Conservation (phyloP, 2,888 invertebrate species). For the Idaea straminata region DNA sequence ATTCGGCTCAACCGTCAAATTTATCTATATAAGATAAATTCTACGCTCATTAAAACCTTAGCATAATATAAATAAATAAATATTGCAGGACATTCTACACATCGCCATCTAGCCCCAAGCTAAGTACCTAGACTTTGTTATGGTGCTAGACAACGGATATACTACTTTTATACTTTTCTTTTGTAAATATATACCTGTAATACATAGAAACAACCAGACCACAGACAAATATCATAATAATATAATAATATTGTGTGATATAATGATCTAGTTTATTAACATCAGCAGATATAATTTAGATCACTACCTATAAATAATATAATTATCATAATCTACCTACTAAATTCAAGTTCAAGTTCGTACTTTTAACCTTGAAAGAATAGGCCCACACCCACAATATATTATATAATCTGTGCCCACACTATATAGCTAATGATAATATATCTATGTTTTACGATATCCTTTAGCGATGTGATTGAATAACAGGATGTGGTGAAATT, state of each 20-base stretch:
- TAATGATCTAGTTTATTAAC: neutral
- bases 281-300: neutral
- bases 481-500: no score
- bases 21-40: neutral
- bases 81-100: no score
- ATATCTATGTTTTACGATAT: neutral
- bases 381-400: conserved; percentile 3
- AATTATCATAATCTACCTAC: conserved; percentile 13
- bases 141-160: no score
- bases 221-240: no score
- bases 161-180: no score
- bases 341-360: conserved; percentile 15
- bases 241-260: neutral
- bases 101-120: no score
- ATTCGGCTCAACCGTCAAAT: neutral
- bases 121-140: no score
- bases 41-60: no score
- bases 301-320: neutral
- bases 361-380: conserved; percentile 11
- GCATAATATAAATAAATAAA: no score
- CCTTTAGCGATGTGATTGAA: neutral
- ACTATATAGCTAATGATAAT: neutral
- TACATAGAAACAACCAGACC: no score
- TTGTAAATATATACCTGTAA: no score
- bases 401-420: neutral